Evolutionary conservation across 2,797 vertebrate species (phyloP).

Genomic region (Schizothorax lantsangensis): DNA sequence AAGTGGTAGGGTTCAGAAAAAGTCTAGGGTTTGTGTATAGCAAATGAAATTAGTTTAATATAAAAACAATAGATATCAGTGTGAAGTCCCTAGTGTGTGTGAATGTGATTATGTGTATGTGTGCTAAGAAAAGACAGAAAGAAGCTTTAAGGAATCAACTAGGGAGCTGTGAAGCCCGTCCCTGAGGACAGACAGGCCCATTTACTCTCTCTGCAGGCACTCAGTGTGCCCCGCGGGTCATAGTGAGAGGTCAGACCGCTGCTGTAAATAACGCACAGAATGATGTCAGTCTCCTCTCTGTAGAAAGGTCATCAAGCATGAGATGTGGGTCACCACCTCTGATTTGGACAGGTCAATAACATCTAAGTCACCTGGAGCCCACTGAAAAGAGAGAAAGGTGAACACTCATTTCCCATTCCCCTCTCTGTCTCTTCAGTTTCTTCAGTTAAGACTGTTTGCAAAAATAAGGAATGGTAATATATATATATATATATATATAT

Average conservation of each 20-base stretch:
- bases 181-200: slow-evolving; percentile 54
- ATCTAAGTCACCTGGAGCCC: slow-evolving; percentile 61
- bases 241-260: slow-evolving; percentile 60
- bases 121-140: slow-evolving; percentile 8
- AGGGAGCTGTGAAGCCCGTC: slow-evolving; percentile 23
- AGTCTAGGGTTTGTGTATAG: neutral
- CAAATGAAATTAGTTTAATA: neutral
- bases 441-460: neutral
- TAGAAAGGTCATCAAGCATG: slow-evolving; percentile 54
- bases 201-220: slow-evolving; percentile 56
- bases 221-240: slow-evolving; percentile 63
- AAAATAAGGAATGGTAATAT: neutral
- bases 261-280: slow-evolving; percentile 70
- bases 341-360: slow-evolving; percentile 63
- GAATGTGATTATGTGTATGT: slow-evolving; percentile 1
- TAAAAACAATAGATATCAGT: neutral
- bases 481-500: neutral
- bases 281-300: slow-evolving; percentile 60
- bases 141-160: slow-evolving; percentile 36
- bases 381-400: slow-evolving; percentile 6
- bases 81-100: neutral
- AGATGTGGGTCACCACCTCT: slow-evolving; percentile 61
- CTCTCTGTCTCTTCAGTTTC: neutral
- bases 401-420: neutral
- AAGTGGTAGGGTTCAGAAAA: neutral